Base-by-base conservation (phyloP, 2,797 vertebrate species). In the Remorina albescens region DNA sequence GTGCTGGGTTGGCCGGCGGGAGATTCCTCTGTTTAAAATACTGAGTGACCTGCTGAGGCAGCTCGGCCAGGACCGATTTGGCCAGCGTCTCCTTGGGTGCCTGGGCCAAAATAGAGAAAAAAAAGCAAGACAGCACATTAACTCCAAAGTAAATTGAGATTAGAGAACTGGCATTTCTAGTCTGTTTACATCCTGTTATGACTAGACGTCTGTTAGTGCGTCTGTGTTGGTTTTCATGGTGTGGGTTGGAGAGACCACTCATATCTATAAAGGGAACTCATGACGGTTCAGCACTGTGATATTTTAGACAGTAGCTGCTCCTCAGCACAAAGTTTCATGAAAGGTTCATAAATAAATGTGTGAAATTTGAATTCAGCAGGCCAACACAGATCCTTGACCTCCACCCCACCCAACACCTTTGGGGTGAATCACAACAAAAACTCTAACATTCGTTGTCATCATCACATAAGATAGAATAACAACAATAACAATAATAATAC, bases 41-140 rank as follows among this genome's bases (percentile, higher is more conserved):
- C 93, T 98, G 97, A 61, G 98, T 96, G 11, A 99, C 98, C 92
- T 99, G 98, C 90, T 99, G 98, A 42, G 98, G 98, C 79, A 99
- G 94, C 86, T 99, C 98, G 0, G 98, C 98, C 94, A 99, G 88
- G 71, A 99, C 97, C 0, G 98, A 98, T 91, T 98, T 99, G 89
- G 98, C 97, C 77, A 99, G 90, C 9, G 98, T 99, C 92, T 99
- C 98, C 91, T 99, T 99, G 34, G 98, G 97, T 15, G 97, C 98
- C 98, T 99, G 69, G 53, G n/a, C n/a, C n/a, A n/a, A n/a, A n/a
- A n/a, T n/a, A n/a, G n/a, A 67, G 6, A 44, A 55, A 41, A 36
- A 44, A 4, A 37, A 10, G 49, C 2, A n/a, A 11, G 3, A 26
- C 11, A 46, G 41, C 15, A 54, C 26, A 28, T 30, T 30, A 30